A percentile compares a stretch with the other conserved stretches of the same genome.
These are phyloP conservation scores for Linepithema humile DNA, from an alignment of 1,140 invertebrate species.

Conservation along the genomic window DNA sequence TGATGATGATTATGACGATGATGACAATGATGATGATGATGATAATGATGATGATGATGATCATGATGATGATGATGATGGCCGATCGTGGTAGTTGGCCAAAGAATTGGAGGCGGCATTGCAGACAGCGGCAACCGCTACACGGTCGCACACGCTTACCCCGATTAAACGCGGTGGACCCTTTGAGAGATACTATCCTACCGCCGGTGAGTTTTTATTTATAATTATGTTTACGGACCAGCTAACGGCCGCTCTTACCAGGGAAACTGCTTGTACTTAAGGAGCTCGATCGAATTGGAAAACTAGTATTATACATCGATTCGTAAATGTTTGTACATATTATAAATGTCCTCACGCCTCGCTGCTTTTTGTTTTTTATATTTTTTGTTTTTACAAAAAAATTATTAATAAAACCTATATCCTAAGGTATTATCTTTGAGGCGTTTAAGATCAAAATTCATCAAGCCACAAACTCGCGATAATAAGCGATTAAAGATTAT, in stretches of 20 bases:
- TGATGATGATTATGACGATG: not conserved
- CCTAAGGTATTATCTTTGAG: not conserved
- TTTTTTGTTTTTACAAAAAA: not conserved
- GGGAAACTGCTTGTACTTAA: slow-evolving; percentile 43
- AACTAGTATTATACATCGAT: slow-evolving; percentile 39
- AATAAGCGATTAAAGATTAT: too few relatives aligned
- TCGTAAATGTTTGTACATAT: slow-evolving; percentile 37
- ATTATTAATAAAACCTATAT: too few relatives aligned
- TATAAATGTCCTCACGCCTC: slow-evolving; percentile 36
- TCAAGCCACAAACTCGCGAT: not conserved
- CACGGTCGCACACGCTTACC: slow-evolving; percentile 89
- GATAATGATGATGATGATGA: slow-evolving; percentile 3
- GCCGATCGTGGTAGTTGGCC: slow-evolving; percentile 81
- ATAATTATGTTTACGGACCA: slow-evolving; percentile 80
- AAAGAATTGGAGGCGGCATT: slow-evolving; percentile 87
- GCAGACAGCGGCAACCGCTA: slow-evolving; percentile 88
- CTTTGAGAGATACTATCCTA: slow-evolving; percentile 91
- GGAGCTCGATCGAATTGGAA: slow-evolving; percentile 25
- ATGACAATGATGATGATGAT: not conserved
- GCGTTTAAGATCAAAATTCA: slow-evolving; percentile 19
- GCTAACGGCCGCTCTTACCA: slow-evolving; percentile 48
- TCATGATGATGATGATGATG: slow-evolving; percentile 24
- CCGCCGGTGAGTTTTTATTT: slow-evolving; percentile 89
- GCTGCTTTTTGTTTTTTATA: too few relatives aligned
- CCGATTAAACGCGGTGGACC: slow-evolving; percentile 90